phyloP scores from a whole-genome alignment of 2,797 vertebrate genomes.

The Kryptolebias ocellatus region DNA sequence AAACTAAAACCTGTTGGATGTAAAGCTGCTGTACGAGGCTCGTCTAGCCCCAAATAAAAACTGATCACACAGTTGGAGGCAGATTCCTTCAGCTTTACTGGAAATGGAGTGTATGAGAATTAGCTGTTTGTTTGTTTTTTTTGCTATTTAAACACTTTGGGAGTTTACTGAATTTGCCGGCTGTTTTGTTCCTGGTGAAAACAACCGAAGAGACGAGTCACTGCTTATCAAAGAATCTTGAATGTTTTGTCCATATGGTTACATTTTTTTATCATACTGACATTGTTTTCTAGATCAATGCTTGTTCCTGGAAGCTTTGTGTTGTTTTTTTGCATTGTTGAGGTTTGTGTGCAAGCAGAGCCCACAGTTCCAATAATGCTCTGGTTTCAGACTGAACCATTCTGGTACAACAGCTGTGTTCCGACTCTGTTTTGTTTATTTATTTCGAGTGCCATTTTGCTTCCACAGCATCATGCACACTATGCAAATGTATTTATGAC shows the following conservation, averaged over 20 bases:
- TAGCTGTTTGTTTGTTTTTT: no score
- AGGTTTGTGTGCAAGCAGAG: slow-evolving; percentile 1
- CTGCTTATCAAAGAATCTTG: background rate
- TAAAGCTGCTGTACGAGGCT: no score
- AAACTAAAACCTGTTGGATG: no score
- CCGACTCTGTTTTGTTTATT: slow-evolving; percentile 47
- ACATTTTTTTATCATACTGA: background rate
- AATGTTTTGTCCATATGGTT: slow-evolving; percentile 3
- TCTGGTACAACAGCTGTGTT: slow-evolving; percentile 32
- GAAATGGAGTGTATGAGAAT: no score
- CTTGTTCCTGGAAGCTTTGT: slow-evolving; percentile 4
- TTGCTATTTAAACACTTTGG: no score
- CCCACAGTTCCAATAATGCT: slow-evolving; percentile 1
- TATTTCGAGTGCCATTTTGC: slow-evolving; percentile 74
- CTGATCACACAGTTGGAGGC: no score
- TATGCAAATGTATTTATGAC: slow-evolving; percentile 96
- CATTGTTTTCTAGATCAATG: slow-evolving; percentile 3
- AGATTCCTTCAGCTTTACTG: no score
- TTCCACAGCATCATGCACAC: slow-evolving; percentile 81
- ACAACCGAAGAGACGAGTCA: no score
- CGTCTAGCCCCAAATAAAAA: no score
- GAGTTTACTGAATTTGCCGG: no score
- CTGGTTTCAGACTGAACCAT: slow-evolving; percentile 32
- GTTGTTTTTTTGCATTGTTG: background rate
- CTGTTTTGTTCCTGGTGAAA: no score